Conservation (phyloP, 1,140 invertebrate genomes). For the Drosophila repletoides region DNA sequence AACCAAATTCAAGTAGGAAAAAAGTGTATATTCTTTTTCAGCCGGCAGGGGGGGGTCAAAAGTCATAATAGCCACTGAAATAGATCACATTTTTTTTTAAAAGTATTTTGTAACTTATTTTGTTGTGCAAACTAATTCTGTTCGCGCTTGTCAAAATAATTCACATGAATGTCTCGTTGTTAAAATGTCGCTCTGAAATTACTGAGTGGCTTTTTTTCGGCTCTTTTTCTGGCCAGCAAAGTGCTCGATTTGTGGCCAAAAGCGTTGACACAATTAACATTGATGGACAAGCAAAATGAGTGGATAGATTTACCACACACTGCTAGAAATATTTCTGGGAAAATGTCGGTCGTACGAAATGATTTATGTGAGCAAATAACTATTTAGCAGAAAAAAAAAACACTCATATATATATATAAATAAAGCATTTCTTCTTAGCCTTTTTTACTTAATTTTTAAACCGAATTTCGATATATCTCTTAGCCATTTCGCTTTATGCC, state of each 20-base stretch:
- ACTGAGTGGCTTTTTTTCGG: constrained; percentile 9
- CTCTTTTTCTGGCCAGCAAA: constrained; percentile 35
- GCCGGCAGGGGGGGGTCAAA: no score
- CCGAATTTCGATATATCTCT: no score
- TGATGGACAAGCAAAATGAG: constrained; percentile 33
- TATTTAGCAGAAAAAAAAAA: background rate
- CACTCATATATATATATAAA: no score
- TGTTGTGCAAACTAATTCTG: constrained; percentile 55
- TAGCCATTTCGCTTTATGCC: no score
- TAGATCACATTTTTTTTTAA: constrained; percentile 5
- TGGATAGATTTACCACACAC: constrained; percentile 2
- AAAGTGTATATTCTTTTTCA: no score
- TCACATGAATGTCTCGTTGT: constrained; percentile 69
- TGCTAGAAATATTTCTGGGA: constrained; percentile 2
- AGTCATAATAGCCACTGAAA: no score
- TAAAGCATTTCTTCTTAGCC: no score
- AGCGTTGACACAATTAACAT: constrained; percentile 6
- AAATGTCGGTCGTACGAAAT: constrained; percentile 16
- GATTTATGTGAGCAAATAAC: constrained; percentile 26
- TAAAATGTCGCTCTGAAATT: constrained; percentile 45
- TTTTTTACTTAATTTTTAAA: no score
- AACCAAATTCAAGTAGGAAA: no score
- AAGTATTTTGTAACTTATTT: constrained; percentile 14
- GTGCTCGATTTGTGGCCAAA: constrained; percentile 32
- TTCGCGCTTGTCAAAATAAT: constrained; percentile 71